Conservation (phyloP, 2,113 vertebrate genomes). For the Hiodon tergisus region DNA sequence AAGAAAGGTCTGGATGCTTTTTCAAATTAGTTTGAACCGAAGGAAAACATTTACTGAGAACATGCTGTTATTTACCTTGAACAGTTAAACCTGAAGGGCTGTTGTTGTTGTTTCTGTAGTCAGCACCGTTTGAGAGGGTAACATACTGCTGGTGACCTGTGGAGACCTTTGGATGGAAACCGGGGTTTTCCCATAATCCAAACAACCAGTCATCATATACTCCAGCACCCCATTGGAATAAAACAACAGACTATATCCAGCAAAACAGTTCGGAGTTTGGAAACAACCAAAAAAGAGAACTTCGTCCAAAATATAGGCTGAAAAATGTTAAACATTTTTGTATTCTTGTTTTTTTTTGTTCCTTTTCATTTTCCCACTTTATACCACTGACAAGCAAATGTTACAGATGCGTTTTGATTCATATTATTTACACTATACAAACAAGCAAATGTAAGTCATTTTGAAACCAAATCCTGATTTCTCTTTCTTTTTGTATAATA, state of each 20-base stretch:
- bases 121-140: not conserved
- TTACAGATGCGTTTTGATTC: slow-evolving; percentile 42
- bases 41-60: slow-evolving; percentile 28
- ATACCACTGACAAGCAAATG: slow-evolving; percentile 55
- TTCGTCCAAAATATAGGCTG: slow-evolving; percentile 33
- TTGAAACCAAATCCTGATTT: slow-evolving; percentile 39
- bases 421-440: slow-evolving; percentile 55
- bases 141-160: not conserved
- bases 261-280: not conserved
- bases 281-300: slow-evolving; percentile 32
- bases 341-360: slow-evolving; percentile 36
- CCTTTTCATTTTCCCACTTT: slow-evolving; percentile 49
- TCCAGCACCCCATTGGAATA: slow-evolving; percentile 23
- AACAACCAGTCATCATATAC: not conserved
- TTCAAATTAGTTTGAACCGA: slow-evolving; percentile 32
- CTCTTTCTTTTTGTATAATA: slow-evolving; percentile 51
- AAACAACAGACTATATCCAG: slow-evolving; percentile 18
- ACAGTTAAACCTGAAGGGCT: not conserved
- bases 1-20: slow-evolving; percentile 37
- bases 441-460: slow-evolving; percentile 45
- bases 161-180: not conserved
- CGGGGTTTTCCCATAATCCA: not conserved
- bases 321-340: slow-evolving; percentile 42
- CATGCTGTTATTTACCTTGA: slow-evolving; percentile 13
- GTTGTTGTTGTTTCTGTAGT: not conserved